Conservation (phyloP, 2,113 vertebrate genomes). For the Amphiprion ocellaris region DNA sequence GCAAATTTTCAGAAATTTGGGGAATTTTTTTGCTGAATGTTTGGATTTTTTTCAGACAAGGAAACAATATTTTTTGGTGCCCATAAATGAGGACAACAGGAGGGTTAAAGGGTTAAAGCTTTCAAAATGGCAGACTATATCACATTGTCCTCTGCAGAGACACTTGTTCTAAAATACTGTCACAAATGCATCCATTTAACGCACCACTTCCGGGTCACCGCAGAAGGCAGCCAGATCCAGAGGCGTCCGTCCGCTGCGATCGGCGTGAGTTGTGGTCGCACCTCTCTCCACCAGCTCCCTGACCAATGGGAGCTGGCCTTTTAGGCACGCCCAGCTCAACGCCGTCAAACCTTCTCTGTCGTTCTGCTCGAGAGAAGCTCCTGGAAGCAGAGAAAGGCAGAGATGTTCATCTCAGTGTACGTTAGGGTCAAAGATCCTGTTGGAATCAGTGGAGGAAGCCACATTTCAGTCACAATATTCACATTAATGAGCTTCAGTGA, state of each 20-base stretch:
- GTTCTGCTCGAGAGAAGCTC: slow-evolving; percentile 92
- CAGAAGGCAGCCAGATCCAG: slow-evolving; percentile 96
- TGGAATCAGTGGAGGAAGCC: too few species aligned
- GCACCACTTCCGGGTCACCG: slow-evolving; percentile 96
- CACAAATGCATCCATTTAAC: slow-evolving; percentile 44
- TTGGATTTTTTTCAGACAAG: too few species aligned
- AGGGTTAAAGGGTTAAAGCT: too few species aligned
- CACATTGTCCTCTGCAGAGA: not conserved
- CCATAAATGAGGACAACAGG: too few species aligned
- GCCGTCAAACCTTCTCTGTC: slow-evolving; percentile 96
- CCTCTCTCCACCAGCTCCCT: slow-evolving; percentile 91
- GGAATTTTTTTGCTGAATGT: too few species aligned
- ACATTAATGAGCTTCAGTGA: too few species aligned
- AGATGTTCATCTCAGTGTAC: too few species aligned
- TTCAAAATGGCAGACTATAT: too few species aligned
- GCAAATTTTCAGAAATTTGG: too few species aligned
- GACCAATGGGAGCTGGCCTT: slow-evolving; percentile 93
- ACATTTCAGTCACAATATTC: too few species aligned
- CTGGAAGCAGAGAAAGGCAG: slow-evolving; percentile 71
- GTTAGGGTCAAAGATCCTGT: too few species aligned
- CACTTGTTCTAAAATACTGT: not conserved
- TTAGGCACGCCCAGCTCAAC: slow-evolving; percentile 97
- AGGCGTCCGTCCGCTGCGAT: slow-evolving; percentile 95
- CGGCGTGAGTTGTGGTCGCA: slow-evolving; percentile 91
- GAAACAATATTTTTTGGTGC: too few species aligned